Evolutionary conservation across 2,888 invertebrate species (phyloP), one percentile per base, ranked within the genome.

Genomic region (Ametastegia equiseti): DNA sequence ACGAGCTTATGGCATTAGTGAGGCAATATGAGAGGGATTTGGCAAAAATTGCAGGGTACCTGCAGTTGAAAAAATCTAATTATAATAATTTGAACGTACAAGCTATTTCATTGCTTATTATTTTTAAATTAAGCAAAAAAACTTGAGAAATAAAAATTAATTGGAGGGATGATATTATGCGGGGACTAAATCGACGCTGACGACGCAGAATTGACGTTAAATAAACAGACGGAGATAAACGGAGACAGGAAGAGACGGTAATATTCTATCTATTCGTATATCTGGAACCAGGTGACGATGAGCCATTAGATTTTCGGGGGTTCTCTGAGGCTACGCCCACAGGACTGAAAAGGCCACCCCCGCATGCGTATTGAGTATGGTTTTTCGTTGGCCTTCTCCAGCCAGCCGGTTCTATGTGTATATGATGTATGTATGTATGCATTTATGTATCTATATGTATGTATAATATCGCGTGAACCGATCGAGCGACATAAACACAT

Each of bases 321-420:
- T 79, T 63, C 19, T 80, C 69, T 73, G 71, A 83, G 80, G 85
- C 87, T 86, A 88, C 88, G 88, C 88, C 88, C 86, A 78, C 30
- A 23, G n/a, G 23, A 42, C 11, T 23, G 50, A 78, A 63, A 63
- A 60, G 60, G 69, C 60, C 69, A 75, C 81, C 82, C 83, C 83
- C 87, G 87, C 87, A 86, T 87, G 87, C 88, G 87, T 85, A 65
- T 75, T 73, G 33, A n/a, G 50, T 69, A 78, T 81, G 50, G 54
- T 54, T 54, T n/a, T 54, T 45, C 54, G 75, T 54, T 75, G 19
- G 45, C 75, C 75, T 75, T 75, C 33, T 54, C 36, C 39, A 67
- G 36, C 75, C 75, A 36, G 75, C 13, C 71, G 71, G 47, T 30
- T 19, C n/a, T n/a, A n/a, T n/a, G n/a, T n/a, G n/a, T n/a, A n/a